Evolutionary conservation across 2,888 invertebrate species (phyloP).

Genomic region (Chrysolina oricalcia): DNA sequence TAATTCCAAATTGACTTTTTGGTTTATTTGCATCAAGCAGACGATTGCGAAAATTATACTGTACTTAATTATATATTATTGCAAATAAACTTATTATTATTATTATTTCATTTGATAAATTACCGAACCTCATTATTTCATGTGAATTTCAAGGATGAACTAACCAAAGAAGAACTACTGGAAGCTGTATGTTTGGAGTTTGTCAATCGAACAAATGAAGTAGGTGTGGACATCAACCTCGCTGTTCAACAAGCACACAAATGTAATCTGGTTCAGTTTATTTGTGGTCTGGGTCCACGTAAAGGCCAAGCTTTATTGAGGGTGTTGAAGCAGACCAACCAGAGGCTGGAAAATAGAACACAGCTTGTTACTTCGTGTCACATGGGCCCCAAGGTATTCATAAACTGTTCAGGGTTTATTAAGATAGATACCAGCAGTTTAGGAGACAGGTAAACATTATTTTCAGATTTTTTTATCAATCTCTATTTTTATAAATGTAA

Average conservation of each 20-base stretch:
- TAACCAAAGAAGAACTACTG: slow-evolving; percentile 88
- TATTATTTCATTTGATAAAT: background rate
- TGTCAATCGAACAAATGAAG: slow-evolving; percentile 97
- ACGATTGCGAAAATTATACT: too few species aligned
- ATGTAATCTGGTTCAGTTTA: slow-evolving; percentile 93
- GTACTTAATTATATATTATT: too few species aligned
- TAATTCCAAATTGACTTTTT: too few species aligned
- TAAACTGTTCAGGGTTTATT: slow-evolving; percentile 99
- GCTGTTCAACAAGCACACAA: slow-evolving; percentile 93
- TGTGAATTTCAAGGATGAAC: slow-evolving; percentile 77
- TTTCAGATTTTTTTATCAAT: background rate
- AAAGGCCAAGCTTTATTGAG: slow-evolving; percentile 92
- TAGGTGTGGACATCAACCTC: slow-evolving; percentile 97
- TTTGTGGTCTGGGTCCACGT: slow-evolving; percentile 96
- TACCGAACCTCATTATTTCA: too few species aligned
- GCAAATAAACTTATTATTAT: too few species aligned
- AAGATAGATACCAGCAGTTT: slow-evolving; percentile 97
- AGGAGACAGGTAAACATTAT: slow-evolving; percentile 79
- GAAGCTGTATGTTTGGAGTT: slow-evolving; percentile 91
- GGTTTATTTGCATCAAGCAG: too few species aligned
- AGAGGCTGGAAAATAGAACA: slow-evolving; percentile 93
- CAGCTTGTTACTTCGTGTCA: slow-evolving; percentile 96
- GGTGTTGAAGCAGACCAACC: slow-evolving; percentile 92
- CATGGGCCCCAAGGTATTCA: slow-evolving; percentile 96
- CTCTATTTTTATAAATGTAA: background rate